Percentiles rank a stretch among this genome's conserved stretches.
These are phyloP conservation scores for Hemichromis elongatus DNA, from an alignment of 2,113 vertebrate genomes.

Conservation along the genomic window DNA sequence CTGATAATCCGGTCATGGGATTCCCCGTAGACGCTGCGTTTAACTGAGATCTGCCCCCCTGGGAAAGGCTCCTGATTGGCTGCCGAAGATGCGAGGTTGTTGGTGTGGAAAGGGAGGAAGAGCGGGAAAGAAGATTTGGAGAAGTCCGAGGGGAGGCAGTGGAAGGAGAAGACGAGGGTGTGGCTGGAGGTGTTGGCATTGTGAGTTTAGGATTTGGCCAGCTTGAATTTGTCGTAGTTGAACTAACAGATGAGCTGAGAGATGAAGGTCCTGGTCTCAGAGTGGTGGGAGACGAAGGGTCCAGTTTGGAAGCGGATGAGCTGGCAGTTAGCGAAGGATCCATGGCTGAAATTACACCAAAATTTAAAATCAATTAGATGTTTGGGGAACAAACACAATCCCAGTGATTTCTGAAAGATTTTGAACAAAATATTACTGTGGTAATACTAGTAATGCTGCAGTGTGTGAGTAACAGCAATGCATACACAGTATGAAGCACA, in stretches of 20 bases:
- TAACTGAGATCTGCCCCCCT: conserved; percentile 66
- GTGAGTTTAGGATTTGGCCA: conserved; percentile 16
- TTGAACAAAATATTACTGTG: neutral
- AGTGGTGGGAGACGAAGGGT: conserved; percentile 1
- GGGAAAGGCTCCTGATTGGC: conserved; percentile 51
- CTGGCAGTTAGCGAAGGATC: conserved; percentile 25
- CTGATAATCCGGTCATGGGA: neutral
- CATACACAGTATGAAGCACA: neutral
- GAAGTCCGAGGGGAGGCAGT: neutral
- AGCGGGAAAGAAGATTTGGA: conserved; percentile 15
- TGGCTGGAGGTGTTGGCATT: conserved; percentile 20
- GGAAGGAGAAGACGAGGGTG: conserved; percentile 16
- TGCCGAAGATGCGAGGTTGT: conserved; percentile 29
- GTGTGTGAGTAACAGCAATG: neutral
- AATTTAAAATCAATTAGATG: neutral
- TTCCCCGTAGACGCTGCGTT: conserved; percentile 47
- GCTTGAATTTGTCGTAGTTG: neutral
- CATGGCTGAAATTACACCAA: conserved; percentile 51
- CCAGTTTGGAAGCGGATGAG: neutral
- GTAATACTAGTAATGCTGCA: neutral
- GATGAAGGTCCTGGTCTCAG: conserved; percentile 3
- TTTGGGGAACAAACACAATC: neutral
- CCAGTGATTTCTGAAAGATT: neutral
- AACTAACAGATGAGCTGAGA: neutral
- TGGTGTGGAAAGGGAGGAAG: conserved; percentile 43